These are phyloP conservation scores for Gopherus flavomarginatus DNA, from an alignment of 2,113 vertebrate genomes.

Conservation along the genomic window DNA sequence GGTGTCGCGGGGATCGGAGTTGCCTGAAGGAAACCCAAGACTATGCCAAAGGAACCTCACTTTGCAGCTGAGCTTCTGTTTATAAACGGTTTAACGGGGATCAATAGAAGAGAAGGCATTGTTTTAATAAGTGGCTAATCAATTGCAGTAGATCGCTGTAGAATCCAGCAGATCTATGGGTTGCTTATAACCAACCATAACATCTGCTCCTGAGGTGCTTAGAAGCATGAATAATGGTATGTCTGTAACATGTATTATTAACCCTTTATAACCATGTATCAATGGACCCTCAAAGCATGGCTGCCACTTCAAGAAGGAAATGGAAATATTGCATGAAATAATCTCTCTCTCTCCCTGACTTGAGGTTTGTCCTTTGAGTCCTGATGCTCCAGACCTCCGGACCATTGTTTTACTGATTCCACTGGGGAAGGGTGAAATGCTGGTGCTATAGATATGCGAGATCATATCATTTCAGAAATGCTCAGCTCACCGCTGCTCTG, in stretches of 20 bases:
- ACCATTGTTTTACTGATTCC: background rate
- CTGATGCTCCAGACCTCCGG: background rate
- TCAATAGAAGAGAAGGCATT: background rate
- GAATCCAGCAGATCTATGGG: background rate
- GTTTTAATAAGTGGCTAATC: background rate
- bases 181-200: background rate
- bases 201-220: background rate
- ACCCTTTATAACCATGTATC: background rate
- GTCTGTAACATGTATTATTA: background rate
- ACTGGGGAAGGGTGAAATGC: background rate
- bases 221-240: background rate
- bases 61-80: background rate
- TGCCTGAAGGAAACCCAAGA: background rate
- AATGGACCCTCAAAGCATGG: fast-evolving
- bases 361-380: fast-evolving
- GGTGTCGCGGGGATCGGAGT: background rate
- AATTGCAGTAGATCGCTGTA: background rate
- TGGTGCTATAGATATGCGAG: background rate
- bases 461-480: background rate
- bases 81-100: background rate
- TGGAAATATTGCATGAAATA: background rate
- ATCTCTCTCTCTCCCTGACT: background rate
- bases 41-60: background rate
- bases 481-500: background rate
- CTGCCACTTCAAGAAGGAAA: background rate